phyloP scores from a whole-genome alignment of 1,140 invertebrate species.

The Ylistrum balloti region DNA sequence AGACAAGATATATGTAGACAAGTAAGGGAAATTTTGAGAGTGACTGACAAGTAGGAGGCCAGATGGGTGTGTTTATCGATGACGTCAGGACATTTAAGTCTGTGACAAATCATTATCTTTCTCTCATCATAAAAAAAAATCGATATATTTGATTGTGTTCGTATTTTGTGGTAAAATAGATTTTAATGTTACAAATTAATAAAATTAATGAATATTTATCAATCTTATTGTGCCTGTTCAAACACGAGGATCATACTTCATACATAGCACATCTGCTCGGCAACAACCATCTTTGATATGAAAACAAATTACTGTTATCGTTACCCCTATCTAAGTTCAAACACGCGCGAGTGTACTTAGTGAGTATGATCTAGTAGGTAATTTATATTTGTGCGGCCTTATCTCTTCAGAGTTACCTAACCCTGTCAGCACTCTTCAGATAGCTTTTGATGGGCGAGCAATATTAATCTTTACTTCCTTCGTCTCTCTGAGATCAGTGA shows the following conservation, averaged over 20 bases:
- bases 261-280: background rate
- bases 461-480: background rate
- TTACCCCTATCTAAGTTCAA: background rate
- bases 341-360: background rate
- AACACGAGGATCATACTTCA: background rate
- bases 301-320: conserved; percentile 19
- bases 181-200: too few species aligned
- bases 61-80: too few species aligned
- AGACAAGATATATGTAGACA: too few species aligned
- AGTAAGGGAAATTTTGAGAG: too few species aligned
- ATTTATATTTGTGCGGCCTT: background rate
- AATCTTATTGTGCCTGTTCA: too few species aligned
- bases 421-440: background rate
- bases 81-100: too few species aligned
- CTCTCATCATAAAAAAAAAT: too few species aligned
- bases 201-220: too few species aligned
- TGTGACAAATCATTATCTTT: too few species aligned
- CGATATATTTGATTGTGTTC: too few species aligned
- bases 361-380: background rate
- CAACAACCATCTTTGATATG: background rate
- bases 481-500: background rate
- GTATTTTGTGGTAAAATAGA: too few species aligned
- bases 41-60: too few species aligned
- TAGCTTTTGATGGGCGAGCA: background rate
- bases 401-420: background rate